Evolutionary conservation across 2,113 vertebrate species (phyloP).

Genomic region (Rhinopithecus roxellana): DNA sequence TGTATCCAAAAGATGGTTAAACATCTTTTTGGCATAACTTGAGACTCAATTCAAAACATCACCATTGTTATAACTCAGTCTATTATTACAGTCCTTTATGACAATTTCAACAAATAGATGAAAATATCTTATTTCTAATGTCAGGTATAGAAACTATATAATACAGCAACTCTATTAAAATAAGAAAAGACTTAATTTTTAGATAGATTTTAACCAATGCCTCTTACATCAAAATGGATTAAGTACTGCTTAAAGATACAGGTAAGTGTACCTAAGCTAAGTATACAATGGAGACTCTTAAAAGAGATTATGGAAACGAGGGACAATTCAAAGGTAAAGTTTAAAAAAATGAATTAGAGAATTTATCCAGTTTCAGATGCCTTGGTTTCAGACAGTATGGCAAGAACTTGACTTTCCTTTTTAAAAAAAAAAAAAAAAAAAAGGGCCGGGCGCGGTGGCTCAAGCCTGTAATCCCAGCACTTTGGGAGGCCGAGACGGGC

Average conservation of each 20-base stretch:
- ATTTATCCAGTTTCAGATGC: not conserved
- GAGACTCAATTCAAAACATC: conserved; percentile 2
- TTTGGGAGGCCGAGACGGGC: too few species aligned
- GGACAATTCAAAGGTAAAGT: not conserved
- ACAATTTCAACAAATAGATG: not conserved
- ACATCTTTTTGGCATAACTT: not conserved
- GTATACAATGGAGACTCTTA: not conserved
- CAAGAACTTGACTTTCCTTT: not conserved
- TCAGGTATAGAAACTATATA: not conserved
- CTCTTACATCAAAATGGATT: not conserved
- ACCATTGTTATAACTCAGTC: not conserved
- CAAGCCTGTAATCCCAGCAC: too few species aligned
- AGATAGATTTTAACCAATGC: not conserved
- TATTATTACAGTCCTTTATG: not conserved
- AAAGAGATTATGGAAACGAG: not conserved
- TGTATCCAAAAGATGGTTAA: not conserved
- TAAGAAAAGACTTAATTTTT: not conserved
- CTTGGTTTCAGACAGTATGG: not conserved
- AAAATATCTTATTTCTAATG: conserved; percentile 19
- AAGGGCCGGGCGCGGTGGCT: too few species aligned
- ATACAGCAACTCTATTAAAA: not conserved
- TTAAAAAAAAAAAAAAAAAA: not conserved
- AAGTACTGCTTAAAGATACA: not conserved
- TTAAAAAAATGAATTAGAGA: not conserved
- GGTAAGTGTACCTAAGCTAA: not conserved